Base-by-base conservation (phyloP, 2,113 vertebrate genomes). In the Dissostichus mawsoni region DNA sequence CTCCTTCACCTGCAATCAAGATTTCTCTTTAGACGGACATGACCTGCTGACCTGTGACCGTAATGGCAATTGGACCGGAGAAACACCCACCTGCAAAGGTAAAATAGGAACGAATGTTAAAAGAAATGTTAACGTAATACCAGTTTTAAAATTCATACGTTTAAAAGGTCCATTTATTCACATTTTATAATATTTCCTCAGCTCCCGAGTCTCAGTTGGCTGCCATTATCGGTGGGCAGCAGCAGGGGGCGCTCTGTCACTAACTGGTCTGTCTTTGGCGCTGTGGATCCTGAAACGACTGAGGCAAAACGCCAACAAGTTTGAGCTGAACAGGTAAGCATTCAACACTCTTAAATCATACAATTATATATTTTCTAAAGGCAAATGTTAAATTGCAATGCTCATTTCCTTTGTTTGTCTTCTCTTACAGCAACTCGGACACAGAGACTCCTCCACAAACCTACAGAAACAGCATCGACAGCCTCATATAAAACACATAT, bases 401-500 rank as follows among this genome's bases (percentile, higher is more conserved):
- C 68, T 84, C 51, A 83, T 67, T 5, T 45, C 57, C 66, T 53
- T 55, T 16, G 83, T 72, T 47, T 79, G 0, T 62, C 5, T 85
- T 59, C 47, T 67, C 29, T 87, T 68, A 20, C 81, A 95, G 93
- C 75, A 90, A 71, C 78, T 90, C 91, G 0, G 90, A 95, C 36
- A 87, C 87, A 0, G 90, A 93, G 0, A 44, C 36, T 9, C 89
- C 91, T 0, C 85, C 78, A n/a, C 90, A 94, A 55, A 25, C 74
- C 59, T 95, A 95, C 91, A 95, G 81, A 82, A 95, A 78, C 87
- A 94, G 93, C 76, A 73, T 57, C 3, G 94, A 94, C 80, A 94
- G 93, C 79, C 92, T 95, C 63, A 74, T 96, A 18, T 95, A 94
- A 72, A 51, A 16, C 7, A 23, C n/a, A 18, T 41, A 41, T 41